phyloP scores from a whole-genome alignment of 2,888 invertebrate species.

The Notocelia uddmanniana region DNA sequence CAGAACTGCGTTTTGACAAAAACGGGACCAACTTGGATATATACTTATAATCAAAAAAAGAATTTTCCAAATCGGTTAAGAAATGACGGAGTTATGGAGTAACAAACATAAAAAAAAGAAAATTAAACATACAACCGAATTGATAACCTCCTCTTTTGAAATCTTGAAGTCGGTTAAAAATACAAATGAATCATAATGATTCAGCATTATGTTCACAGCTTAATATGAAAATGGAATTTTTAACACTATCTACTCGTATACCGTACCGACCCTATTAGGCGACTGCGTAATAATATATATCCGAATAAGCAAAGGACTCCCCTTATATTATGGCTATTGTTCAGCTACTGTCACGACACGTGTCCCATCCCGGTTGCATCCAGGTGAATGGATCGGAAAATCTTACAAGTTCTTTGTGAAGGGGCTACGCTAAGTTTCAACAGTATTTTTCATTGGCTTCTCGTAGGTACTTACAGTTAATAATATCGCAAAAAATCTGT shows the following conservation, averaged over 20 bases:
- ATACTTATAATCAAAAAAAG: too few relatives aligned
- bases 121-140: too few relatives aligned
- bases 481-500: too few relatives aligned
- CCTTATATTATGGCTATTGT: constrained; percentile 33
- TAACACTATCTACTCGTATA: constrained; percentile 18
- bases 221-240: constrained; percentile 16
- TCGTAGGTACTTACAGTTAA: too few relatives aligned
- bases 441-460: not conserved
- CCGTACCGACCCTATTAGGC: constrained; percentile 27
- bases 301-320: constrained; percentile 41
- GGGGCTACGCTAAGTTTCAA: not conserved
- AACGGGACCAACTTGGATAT: too few relatives aligned
- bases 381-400: constrained; percentile 41
- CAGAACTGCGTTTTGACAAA: too few relatives aligned
- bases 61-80: too few relatives aligned
- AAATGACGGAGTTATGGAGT: too few relatives aligned
- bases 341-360: constrained; percentile 12
- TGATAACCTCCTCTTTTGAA: too few relatives aligned
- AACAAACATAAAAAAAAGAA: too few relatives aligned
- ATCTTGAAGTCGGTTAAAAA: not conserved
- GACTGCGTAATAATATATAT: constrained; percentile 31
- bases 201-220: constrained; percentile 8
- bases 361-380: constrained; percentile 22
- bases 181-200: constrained; percentile 2
- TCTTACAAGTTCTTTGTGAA: constrained; percentile 7